Base-by-base conservation (phyloP, 2,797 vertebrate species). In the Sebastes jordani region DNA sequence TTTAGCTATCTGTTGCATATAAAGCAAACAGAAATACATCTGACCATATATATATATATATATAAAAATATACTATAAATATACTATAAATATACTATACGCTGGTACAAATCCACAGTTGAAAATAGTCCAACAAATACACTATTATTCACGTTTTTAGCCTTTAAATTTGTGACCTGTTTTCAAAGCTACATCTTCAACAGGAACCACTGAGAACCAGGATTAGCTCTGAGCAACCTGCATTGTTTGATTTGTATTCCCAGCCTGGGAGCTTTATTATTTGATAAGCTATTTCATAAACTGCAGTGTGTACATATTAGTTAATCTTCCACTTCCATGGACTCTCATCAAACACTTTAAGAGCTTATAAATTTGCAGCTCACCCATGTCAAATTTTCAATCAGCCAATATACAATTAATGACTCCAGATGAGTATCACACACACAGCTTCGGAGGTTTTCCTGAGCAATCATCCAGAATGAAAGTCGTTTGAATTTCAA, bases 401-500 rank as follows among this genome's bases (percentile, higher is more conserved):
- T 76, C 56, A 64, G 71, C 65, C 42, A 38, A 65, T 78, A 20
- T 59, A 82, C 80, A 82, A 84, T 90, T 79, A 84, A 80, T 72
- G 74, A 82, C 71, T 88, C 83, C 49, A 79, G 75, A 90, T 79
- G 77, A 84, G 70, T 10, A 61, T 75, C 70, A 34, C 78, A 63
- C 78, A 63, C 36, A n/a, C 27, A 7, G 59, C 74, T 68, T 68
- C 46, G 54, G 67, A 72, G 30, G 7, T 5, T 55, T 73, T 61
- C 71, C 58, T 29, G 64, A 73, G 71, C 76, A 66, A 81, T 76
- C 78, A 80, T 60, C 60, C 81, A 69, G 64, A 81, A 71, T 49
- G 34, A 77, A 76, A 83, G 76, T 74, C 63, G 32, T 88, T 87
- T 82, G 76, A 90, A 89, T 90, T 85, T 86, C 49, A 81, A 84